Evolutionary conservation across 1,140 invertebrate genomes (phyloP).

Genomic region (Heliconius nattereri): DNA sequence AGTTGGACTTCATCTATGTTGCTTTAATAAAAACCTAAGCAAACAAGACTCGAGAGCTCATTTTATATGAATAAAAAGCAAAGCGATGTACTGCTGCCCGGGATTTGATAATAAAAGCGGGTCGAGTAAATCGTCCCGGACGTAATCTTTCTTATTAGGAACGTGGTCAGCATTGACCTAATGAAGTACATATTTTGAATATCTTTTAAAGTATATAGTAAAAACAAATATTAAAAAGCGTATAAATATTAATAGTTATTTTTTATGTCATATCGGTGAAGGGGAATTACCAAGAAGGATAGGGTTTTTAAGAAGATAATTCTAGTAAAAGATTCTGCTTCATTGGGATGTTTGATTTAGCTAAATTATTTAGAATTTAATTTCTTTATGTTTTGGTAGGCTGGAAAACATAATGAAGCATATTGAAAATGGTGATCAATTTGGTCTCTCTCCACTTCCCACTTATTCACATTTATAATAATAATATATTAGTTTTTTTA

Average conservation of each 20-base stretch:
- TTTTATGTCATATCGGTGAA: too few relatives aligned
- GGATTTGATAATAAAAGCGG: conserved; percentile 11
- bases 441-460: too few relatives aligned
- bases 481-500: too few relatives aligned
- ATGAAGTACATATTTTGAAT: conserved; percentile 5
- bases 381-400: too few relatives aligned
- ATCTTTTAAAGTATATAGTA: neutral
- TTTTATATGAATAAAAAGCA: conserved; percentile 8
- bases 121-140: conserved; percentile 14
- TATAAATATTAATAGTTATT: neutral
- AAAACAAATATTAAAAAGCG: neutral
- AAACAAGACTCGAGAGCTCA: neutral
- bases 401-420: too few relatives aligned
- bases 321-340: too few relatives aligned
- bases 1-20: neutral
- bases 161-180: conserved; percentile 3
- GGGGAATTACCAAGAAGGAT: too few relatives aligned
- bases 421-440: too few relatives aligned
- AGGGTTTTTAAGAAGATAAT: too few relatives aligned
- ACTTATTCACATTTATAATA: too few relatives aligned
- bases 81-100: conserved; percentile 10
- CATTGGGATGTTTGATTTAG: too few relatives aligned
- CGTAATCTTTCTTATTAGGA: neutral
- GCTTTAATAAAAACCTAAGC: conserved; percentile 13
- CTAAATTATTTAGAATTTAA: too few relatives aligned